These are phyloP conservation scores for Reticulitermes lucifugus DNA, from an alignment of 2,888 invertebrate species.

Conservation along the genomic window DNA sequence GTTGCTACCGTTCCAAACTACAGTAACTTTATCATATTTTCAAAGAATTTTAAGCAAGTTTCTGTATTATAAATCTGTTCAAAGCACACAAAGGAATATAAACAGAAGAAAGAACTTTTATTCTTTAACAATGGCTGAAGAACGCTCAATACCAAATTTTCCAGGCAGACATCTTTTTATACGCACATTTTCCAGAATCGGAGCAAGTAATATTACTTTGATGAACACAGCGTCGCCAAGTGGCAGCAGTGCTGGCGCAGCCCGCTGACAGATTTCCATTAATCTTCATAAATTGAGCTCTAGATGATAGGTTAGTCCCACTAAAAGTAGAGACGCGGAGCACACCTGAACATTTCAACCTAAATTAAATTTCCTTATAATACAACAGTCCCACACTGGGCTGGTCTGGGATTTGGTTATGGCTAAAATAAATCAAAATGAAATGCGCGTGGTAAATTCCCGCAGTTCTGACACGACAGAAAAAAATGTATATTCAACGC, in stretches of 20 bases:
- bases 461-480: neutral
- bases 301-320: conserved; percentile 35
- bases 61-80: no score
- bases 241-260: neutral
- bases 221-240: conserved; percentile 30
- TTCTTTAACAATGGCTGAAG: neutral
- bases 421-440: conserved; percentile 29
- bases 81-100: no score
- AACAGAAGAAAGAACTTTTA: no score
- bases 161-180: neutral
- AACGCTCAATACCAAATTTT: neutral
- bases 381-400: neutral
- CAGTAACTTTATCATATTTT: no score
- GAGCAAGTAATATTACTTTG: conserved; percentile 29
- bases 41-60: no score
- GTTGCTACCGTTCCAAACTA: no score
- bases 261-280: conserved; percentile 29
- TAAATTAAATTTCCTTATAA: conserved; percentile 38
- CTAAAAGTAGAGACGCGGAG: conserved; percentile 1
- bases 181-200: neutral
- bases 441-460: conserved; percentile 23
- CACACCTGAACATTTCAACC: conserved; percentile 39
- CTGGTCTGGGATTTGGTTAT: conserved; percentile 26
- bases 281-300: conserved; percentile 39
- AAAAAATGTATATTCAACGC: conserved; percentile 2